A percentile compares a stretch with the other conserved stretches of the same genome.
These are phyloP conservation scores for Psettodes erumei DNA, from an alignment of 2,113 vertebrate genomes.

Conservation along the genomic window DNA sequence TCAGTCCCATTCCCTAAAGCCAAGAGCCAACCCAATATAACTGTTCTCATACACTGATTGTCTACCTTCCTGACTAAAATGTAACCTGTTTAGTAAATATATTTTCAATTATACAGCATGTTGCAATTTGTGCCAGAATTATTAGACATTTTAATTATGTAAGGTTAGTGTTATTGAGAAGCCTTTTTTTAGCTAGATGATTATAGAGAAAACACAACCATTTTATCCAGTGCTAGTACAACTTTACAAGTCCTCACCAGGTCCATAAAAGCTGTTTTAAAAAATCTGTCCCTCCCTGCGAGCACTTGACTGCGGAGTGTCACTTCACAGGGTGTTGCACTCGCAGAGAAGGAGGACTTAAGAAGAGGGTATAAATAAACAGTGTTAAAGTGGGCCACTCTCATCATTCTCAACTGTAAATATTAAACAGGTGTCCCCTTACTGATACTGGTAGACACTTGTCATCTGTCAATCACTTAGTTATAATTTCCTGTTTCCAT, in stretches of 20 bases:
- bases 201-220: slow-evolving; percentile 1
- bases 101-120: not conserved
- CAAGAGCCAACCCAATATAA: not conserved
- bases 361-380: slow-evolving; percentile 9
- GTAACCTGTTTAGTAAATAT: not conserved
- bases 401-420: not conserved
- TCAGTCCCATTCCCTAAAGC: slow-evolving; percentile 27
- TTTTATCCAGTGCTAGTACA: not conserved
- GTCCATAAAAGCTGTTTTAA: not conserved
- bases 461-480: not conserved
- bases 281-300: slow-evolving; percentile 7
- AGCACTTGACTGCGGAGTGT: not conserved
- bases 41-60: slow-evolving; percentile 1
- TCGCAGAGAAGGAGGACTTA: not conserved
- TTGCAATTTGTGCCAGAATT: not conserved
- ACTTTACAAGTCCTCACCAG: not conserved
- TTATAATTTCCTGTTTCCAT: not conserved
- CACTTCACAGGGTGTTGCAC: slow-evolving; percentile 22
- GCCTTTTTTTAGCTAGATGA: not conserved
- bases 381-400: not conserved
- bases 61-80: not conserved
- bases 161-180: not conserved
- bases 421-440: not conserved
- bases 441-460: not conserved
- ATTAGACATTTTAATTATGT: not conserved